A percentile compares a stretch with the other conserved stretches of the same genome.
These are phyloP conservation scores for Halcyon senegalensis DNA, from an alignment of 2,113 vertebrate species.

Conservation along the genomic window DNA sequence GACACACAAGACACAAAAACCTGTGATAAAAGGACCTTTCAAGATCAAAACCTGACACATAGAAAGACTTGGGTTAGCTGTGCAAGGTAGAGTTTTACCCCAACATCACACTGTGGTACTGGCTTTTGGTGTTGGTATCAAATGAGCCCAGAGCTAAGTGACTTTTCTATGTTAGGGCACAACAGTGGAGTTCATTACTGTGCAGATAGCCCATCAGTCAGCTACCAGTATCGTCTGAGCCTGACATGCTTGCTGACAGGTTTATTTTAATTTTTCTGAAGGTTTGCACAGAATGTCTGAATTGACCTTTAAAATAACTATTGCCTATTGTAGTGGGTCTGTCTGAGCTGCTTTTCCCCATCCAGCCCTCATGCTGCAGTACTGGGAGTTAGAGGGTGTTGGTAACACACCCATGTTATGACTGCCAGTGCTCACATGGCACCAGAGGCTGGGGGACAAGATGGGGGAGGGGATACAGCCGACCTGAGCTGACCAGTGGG, in stretches of 20 bases:
- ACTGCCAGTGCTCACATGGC: too few relatives aligned
- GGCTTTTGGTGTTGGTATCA: background rate
- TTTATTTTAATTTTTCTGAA: background rate
- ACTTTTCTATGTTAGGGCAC: background rate
- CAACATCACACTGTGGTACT: background rate
- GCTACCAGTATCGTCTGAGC: background rate
- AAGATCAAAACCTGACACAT: background rate
- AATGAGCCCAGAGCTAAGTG: background rate
- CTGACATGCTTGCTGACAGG: rapidly evolving
- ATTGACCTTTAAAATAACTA: background rate
- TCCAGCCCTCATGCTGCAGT: too few relatives aligned
- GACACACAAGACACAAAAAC: background rate
- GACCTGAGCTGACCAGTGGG: too few relatives aligned
- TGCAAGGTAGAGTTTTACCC: background rate
- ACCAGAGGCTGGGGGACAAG: too few relatives aligned
- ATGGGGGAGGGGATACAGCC: too few relatives aligned
- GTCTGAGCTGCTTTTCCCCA: too few relatives aligned
- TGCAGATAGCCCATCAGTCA: background rate
- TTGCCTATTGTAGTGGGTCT: background rate
- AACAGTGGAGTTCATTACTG: background rate
- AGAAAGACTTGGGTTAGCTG: background rate
- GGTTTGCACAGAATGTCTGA: background rate
- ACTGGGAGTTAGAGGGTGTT: too few relatives aligned
- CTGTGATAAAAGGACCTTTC: background rate
- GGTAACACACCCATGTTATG: too few relatives aligned